Conservation (phyloP, 1,140 invertebrate genomes). For the Adelges cooleyi region DNA sequence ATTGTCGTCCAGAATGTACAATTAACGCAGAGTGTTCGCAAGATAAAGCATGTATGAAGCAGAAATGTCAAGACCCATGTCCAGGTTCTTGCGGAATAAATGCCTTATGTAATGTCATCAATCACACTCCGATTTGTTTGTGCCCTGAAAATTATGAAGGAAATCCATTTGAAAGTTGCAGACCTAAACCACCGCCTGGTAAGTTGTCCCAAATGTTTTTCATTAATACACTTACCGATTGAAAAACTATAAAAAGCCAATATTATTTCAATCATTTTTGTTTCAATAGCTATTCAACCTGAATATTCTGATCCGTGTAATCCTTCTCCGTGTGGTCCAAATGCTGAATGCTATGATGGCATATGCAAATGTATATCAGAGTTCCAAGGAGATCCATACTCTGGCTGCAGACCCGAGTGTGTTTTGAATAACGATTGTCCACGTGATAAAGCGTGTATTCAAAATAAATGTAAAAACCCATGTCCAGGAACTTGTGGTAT, state of each 20-base stretch:
- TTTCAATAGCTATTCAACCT: conserved; percentile 32
- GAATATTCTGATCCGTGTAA: conserved; percentile 42
- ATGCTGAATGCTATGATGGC: conserved; percentile 54
- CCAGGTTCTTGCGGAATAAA: conserved; percentile 49
- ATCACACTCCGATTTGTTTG: conserved; percentile 51
- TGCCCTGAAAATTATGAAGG: conserved; percentile 47
- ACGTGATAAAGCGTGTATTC: conserved; percentile 51
- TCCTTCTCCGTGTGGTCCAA: conserved; percentile 56
- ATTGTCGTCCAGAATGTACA: conserved; percentile 53
- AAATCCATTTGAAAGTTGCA: conserved; percentile 49
- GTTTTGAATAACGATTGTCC: conserved; percentile 54
- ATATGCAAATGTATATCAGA: conserved; percentile 52
- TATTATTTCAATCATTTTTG: too few species aligned
- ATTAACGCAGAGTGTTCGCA: conserved; percentile 50
- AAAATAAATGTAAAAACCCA: conserved; percentile 59
- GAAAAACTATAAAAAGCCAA: too few species aligned
- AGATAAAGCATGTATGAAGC: conserved; percentile 51
- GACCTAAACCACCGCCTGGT: conserved; percentile 39
- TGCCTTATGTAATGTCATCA: conserved; percentile 53
- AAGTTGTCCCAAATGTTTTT: too few species aligned
- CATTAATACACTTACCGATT: too few species aligned
- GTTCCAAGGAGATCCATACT: conserved; percentile 54
- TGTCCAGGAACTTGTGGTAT: conserved; percentile 63
- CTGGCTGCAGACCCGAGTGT: conserved; percentile 58
- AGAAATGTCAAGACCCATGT: conserved; percentile 57